These are phyloP conservation scores for Drosophila subpulchrella DNA, from an alignment of 1,140 invertebrate genomes.

Conservation along the genomic window DNA sequence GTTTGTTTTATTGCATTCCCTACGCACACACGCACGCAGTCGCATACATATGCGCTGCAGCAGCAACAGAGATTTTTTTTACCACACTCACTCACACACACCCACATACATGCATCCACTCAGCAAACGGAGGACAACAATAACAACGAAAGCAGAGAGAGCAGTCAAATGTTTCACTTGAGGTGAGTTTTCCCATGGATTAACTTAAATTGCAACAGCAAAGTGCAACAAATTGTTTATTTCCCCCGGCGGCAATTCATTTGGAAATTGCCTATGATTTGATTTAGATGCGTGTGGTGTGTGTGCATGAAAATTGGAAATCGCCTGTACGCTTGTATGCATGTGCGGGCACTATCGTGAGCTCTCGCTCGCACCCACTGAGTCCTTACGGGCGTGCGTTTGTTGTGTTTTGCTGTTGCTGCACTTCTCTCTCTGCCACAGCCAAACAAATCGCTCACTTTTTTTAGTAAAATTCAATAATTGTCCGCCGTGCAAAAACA, in stretches of 20 bases:
- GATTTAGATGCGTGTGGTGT: slow-evolving; percentile 28
- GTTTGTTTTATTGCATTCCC: slow-evolving; percentile 47
- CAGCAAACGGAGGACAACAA: slow-evolving; percentile 61
- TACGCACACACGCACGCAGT: slow-evolving; percentile 41
- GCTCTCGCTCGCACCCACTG: slow-evolving; percentile 68
- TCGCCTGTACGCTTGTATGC: slow-evolving; percentile 29
- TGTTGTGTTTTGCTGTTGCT: slow-evolving; percentile 77
- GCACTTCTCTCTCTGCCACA: slow-evolving; percentile 51
- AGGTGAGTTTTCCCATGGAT: slow-evolving; percentile 52
- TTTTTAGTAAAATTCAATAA: slow-evolving; percentile 39
- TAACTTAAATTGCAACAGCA: slow-evolving; percentile 3
- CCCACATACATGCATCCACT: slow-evolving; percentile 68
- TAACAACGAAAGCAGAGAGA: slow-evolving; percentile 51
- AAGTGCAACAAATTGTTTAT: slow-evolving; percentile 61
- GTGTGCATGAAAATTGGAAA: slow-evolving; percentile 56
- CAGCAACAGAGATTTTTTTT: slow-evolving; percentile 76
- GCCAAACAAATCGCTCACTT: slow-evolving; percentile 35
- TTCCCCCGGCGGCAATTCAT: not conserved
- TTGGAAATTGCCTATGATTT: slow-evolving; percentile 44
- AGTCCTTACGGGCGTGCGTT: slow-evolving; percentile 46
- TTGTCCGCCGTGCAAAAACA: slow-evolving; percentile 13
- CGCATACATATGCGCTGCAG: slow-evolving; percentile 41
- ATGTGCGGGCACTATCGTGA: slow-evolving; percentile 52
- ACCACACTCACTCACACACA: slow-evolving; percentile 36
- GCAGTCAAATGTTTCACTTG: slow-evolving; percentile 63